Percentiles rank a stretch among this genome's conserved stretches.
phyloP scores from a whole-genome alignment of 1,140 invertebrate species.

The Drosophila parabipectinata region DNA sequence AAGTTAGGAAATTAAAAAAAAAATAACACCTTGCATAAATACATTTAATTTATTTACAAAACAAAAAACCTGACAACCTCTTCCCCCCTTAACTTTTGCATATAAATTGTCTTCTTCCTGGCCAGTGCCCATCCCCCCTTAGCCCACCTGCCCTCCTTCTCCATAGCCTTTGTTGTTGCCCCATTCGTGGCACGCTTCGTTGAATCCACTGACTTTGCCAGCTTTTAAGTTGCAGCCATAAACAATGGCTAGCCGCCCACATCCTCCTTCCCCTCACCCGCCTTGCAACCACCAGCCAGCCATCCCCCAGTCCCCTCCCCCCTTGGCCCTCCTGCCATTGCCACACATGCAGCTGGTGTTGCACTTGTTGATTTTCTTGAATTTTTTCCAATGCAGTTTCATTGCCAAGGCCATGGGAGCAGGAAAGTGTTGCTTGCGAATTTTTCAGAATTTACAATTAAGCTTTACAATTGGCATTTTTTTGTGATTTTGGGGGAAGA shows the following conservation, averaged over 20 bases:
- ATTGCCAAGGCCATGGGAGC: constrained; percentile 66
- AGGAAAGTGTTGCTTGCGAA: constrained; percentile 20
- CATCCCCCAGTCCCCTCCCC: background rate
- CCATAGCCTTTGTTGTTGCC: background rate
- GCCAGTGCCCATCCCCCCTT: background rate
- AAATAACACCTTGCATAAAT: too few species aligned
- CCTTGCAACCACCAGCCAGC: constrained; percentile 1
- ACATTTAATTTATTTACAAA: background rate
- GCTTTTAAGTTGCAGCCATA: constrained; percentile 40
- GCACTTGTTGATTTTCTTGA: constrained; percentile 36
- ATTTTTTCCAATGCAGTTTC: constrained; percentile 38
- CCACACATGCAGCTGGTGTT: constrained; percentile 11
- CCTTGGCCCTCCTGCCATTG: background rate
- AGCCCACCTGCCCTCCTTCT: background rate
- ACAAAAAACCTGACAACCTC: too few species aligned
- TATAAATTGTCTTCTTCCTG: constrained; percentile 35
- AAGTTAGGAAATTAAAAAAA: too few species aligned
- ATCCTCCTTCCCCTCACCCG: background rate
- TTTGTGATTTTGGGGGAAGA: background rate
- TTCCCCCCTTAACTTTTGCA: background rate
- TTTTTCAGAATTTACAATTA: constrained; percentile 15
- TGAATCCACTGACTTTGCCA: constrained; percentile 15
- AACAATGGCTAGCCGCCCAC: constrained; percentile 51
- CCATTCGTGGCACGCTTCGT: constrained; percentile 27
- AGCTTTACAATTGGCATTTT: constrained; percentile 23